Evolutionary conservation across 2,113 vertebrate species (phyloP), one percentile per base, ranked within the genome.

Genomic region (Sceloporus undulatus): DNA sequence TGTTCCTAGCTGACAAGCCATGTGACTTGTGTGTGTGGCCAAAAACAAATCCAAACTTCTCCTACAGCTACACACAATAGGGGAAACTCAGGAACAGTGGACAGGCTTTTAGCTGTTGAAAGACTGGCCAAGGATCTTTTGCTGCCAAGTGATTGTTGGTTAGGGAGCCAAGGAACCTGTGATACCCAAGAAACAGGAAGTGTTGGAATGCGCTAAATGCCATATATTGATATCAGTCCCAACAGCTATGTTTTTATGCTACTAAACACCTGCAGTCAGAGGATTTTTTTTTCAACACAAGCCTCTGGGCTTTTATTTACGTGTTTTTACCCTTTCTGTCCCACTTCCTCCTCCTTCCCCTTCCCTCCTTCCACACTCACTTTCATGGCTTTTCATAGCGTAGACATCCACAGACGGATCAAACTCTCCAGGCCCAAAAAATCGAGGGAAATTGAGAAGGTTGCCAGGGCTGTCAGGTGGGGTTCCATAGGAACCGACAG

Each of bases 331-430:
- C 62, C 5, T 42, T 25, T 65, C 56, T 19, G 13, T 54, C 48
- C 40, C 73, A 82, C 10, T 42, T 11, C 40, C 77, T 40, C 5
- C 75, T 21, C 80, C 68, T 59, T 59, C 29, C 29, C 40, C 40
- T 10, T 0, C 9, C 38, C 25, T 19, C 59, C 14, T 40, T 40
- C 38, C 48, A 0, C 13, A 95, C 98, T 98, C 94, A 99, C 98
- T 96, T 71, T 98, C 98, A 5, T 98, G 97, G 97, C 98, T 99
- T 94, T 98, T 99, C 97, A 99, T 98, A 95, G 98, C 98, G 19
- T 99, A 99, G 94, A 99, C 98, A 0, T 99, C 98, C 4, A 99
- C 98, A 0, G 98, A 97, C 40, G 98, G 97, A 91, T 98, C 98
- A 0, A 99, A 98, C 87, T 99, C 98, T 0, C 98, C 98, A 0